A percentile compares a stretch with the other conserved stretches of the same genome.
Conservation (phyloP, 2,797 vertebrate species). For the Acanthiza pusilla region DNA sequence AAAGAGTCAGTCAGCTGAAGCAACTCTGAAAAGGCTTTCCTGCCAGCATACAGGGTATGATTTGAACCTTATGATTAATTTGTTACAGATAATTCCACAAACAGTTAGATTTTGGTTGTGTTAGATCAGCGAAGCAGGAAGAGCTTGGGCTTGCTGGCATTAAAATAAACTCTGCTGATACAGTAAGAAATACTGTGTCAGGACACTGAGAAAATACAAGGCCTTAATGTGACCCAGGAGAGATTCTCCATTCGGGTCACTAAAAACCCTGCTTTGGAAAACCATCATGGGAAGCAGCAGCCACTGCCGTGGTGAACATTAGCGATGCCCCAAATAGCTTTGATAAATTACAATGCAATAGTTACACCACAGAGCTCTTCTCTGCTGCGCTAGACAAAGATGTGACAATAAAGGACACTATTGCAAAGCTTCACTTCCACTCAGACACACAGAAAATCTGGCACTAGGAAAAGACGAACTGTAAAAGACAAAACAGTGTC, state of each 20-base stretch:
- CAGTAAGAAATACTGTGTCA: slow-evolving; percentile 15
- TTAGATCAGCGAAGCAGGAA: slow-evolving; percentile 48
- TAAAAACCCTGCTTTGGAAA: slow-evolving; percentile 19
- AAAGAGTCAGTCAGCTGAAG: slow-evolving; percentile 50
- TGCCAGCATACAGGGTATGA: not conserved
- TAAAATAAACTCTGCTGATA: slow-evolving; percentile 15
- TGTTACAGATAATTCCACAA: slow-evolving; percentile 22
- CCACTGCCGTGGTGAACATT: not conserved
- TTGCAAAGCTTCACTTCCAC: slow-evolving; percentile 59
- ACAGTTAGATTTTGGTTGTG: slow-evolving; percentile 21
- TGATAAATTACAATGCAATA: slow-evolving; percentile 48
- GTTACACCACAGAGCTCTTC: slow-evolving; percentile 50
- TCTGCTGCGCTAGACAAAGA: slow-evolving; percentile 50
- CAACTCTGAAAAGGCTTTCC: slow-evolving; percentile 33
- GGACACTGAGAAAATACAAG: slow-evolving; percentile 11
- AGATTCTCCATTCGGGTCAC: not conserved
- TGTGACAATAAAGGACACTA: slow-evolving; percentile 38
- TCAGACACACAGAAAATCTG: slow-evolving; percentile 51
- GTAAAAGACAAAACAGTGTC: slow-evolving; percentile 43
- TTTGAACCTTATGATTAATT: slow-evolving; percentile 14
- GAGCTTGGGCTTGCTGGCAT: slow-evolving; percentile 20
- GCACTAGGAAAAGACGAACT: slow-evolving; percentile 58
- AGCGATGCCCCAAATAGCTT: slow-evolving; percentile 29
- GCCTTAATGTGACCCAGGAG: slow-evolving; percentile 11
- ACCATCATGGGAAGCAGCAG: slow-evolving; percentile 30